Percentiles rank a stretch among this genome's conserved stretches.
Conservation (phyloP, 2,797 vertebrate genomes). For the Sebastes goodei region DNA sequence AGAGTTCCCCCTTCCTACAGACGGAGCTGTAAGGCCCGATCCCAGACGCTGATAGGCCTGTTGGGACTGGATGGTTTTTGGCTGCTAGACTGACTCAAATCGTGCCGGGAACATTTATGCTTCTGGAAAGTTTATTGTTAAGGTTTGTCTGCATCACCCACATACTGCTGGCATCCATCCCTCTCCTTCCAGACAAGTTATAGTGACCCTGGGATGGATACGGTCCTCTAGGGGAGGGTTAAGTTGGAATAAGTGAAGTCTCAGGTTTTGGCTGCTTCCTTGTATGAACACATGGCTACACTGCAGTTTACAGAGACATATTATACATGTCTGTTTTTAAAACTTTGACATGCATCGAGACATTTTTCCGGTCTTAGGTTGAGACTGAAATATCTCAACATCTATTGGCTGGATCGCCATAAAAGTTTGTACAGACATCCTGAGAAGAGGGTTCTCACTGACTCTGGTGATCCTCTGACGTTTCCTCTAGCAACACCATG, state of each 20-base stretch:
- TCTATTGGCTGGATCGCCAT: neutral
- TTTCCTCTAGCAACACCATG: neutral
- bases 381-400: neutral
- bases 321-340: neutral
- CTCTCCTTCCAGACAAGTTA: constrained; percentile 47
- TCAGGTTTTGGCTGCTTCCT: constrained; percentile 48
- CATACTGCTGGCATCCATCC: constrained; percentile 45
- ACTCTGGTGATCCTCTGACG: neutral
- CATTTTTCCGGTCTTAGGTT: neutral
- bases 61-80: constrained; percentile 52
- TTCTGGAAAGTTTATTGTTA: constrained; percentile 65
- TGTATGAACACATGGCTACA: neutral
- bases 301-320: neutral
- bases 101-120: constrained; percentile 50
- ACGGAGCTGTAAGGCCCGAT: constrained; percentile 49
- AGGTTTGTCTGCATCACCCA: constrained; percentile 58
- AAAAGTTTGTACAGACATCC: neutral
- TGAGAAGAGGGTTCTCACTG: neutral
- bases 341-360: neutral
- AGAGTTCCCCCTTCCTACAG: constrained; percentile 14
- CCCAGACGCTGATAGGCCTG: constrained; percentile 66
- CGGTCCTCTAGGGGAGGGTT: constrained; percentile 39
- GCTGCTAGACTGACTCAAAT: constrained; percentile 58
- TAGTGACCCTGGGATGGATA: constrained; percentile 40
- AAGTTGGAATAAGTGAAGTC: constrained; percentile 58